Percentiles rank a stretch among this genome's conserved stretches.
Conservation (phyloP, 2,797 vertebrate species). For the Thripadectes ignobilis region DNA sequence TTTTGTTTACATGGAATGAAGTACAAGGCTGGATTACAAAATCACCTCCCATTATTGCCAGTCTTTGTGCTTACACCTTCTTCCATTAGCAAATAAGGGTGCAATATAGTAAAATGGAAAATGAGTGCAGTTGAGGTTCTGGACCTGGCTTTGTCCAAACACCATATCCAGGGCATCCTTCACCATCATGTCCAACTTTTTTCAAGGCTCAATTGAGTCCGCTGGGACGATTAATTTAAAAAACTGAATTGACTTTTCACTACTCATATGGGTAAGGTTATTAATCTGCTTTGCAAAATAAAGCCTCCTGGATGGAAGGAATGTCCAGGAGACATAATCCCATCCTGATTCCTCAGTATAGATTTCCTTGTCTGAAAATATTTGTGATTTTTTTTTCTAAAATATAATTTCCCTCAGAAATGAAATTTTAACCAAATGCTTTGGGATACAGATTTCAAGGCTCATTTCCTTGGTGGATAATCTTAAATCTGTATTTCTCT, state of each 20-base stretch:
- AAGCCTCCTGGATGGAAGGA: background rate
- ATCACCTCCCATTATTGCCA: background rate
- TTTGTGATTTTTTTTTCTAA: background rate
- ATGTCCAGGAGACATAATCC: slow-evolving; percentile 13
- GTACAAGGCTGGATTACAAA: background rate
- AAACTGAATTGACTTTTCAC: background rate
- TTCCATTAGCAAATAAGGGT: background rate
- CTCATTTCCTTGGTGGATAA: slow-evolving; percentile 54
- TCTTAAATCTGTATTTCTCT: slow-evolving; percentile 43
- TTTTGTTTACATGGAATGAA: background rate
- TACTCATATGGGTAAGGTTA: background rate
- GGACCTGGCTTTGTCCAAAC: background rate
- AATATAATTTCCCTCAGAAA: slow-evolving; percentile 33
- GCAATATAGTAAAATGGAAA: background rate
- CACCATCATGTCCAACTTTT: background rate
- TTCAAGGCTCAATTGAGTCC: background rate
- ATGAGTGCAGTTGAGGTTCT: background rate
- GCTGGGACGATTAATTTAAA: background rate
- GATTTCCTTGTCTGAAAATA: slow-evolving; percentile 52
- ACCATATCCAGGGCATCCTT: background rate
- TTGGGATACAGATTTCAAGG: slow-evolving; percentile 54
- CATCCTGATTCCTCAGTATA: slow-evolving; percentile 25
- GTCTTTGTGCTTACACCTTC: background rate
- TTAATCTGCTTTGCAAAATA: slow-evolving; percentile 13
- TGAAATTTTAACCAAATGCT: slow-evolving; percentile 57